Base-by-base conservation (phyloP, 2,797 vertebrate genomes). In the Chelon auratus region DNA sequence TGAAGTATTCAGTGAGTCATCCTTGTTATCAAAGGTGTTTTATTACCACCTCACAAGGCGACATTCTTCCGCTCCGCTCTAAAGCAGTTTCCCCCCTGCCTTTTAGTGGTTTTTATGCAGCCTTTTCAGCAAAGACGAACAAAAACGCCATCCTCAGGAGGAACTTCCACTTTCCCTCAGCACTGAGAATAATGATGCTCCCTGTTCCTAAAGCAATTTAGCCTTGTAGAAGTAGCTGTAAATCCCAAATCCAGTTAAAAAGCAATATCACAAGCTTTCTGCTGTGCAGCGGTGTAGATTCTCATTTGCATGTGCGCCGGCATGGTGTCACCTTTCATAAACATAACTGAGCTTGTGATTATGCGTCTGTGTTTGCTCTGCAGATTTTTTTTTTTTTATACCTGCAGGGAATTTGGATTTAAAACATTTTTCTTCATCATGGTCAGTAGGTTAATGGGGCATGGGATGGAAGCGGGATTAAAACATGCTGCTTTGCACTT, bases 401-500 rank as follows among this genome's bases (percentile, higher is more conserved):
- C 70, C 74, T 78, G 65, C 72, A 43, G 64, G 61, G 18, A 58
- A 3, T 77, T 68, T 42, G 64, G 58, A 71, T 86, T 85, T 68
- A n/a, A 71, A 71, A 62, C 42, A 39, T 50, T 63, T 82, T n/a
- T 42, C 42, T 75, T 5, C 9, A 48, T 51, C 43, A 62, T 48
- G n/a, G 62, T 76, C 54, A 39, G 9, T 8, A 61, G 68, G 71
- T 82, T 73, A 83, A 65, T 69, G 45, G 59, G 65, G 68, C 55
- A 36, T 7, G 20, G 68, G 71, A 67, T 57, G 57, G 63, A 59
- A 54, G 74, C 6, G n/a, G 77, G 66, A 77, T 80, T 78, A 74
- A 72, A 78, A 69, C 37, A 14, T 22, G 36, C n/a, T 52, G 53
- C 12, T 54, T 69, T 62, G 65, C 6, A 26, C 40, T 50, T 24